Evolutionary conservation across 2,113 vertebrate genomes (phyloP).

Genomic region (Rafetus swinhoei): DNA sequence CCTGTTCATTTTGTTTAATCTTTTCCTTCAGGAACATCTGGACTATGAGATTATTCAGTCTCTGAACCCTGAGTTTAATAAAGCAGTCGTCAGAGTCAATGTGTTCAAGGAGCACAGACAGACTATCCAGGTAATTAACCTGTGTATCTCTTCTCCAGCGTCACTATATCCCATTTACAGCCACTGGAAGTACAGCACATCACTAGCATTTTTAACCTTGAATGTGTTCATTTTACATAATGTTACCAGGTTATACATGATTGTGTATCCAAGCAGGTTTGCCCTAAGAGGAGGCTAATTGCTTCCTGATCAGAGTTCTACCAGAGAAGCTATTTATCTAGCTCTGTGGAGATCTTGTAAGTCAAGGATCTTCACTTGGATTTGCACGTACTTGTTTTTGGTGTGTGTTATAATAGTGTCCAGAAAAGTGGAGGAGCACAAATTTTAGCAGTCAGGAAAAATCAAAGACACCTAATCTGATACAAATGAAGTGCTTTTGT

Average conservation of each 20-base stretch:
- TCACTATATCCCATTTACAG: neutral
- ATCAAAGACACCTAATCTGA: neutral
- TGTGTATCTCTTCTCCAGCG: neutral
- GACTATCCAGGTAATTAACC: conserved; percentile 91
- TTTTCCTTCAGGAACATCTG: conserved; percentile 87
- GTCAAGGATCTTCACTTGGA: neutral
- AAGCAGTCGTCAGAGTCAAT: conserved; percentile 96
- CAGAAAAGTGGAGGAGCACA: neutral
- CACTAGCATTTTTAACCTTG: neutral
- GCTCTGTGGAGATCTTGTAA: neutral
- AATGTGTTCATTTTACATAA: neutral
- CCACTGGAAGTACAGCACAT: neutral
- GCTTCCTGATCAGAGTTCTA: neutral
- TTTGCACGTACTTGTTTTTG: neutral
- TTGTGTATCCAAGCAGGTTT: neutral
- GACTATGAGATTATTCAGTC: conserved; percentile 99
- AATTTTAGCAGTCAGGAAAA: neutral
- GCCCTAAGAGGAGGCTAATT: neutral
- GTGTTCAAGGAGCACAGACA: conserved; percentile 97
- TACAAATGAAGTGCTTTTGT: neutral
- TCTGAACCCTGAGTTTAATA: conserved; percentile 97
- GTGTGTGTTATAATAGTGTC: neutral
- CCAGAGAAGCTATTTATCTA: neutral
- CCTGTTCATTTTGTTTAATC: neutral
- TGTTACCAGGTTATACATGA: neutral